Percentiles rank a stretch among this genome's conserved stretches.
These are phyloP conservation scores for Neolamprologus longior DNA, from an alignment of 2,113 vertebrate species.

Conservation along the genomic window DNA sequence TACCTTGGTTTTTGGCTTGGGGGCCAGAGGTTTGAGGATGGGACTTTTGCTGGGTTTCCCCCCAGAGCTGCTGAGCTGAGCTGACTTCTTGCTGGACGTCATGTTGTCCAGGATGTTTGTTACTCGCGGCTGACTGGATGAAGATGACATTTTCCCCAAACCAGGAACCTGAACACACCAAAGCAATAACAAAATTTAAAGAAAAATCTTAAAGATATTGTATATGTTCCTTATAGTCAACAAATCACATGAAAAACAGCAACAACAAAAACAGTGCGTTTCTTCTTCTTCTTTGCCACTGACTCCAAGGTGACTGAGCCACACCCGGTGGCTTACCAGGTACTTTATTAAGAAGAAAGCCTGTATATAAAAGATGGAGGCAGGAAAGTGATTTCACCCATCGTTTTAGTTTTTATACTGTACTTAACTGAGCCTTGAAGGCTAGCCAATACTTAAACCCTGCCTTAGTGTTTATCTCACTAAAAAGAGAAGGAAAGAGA, in stretches of 20 bases:
- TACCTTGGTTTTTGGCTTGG: constrained; percentile 85
- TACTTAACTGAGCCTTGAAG: neutral
- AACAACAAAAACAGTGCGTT: neutral
- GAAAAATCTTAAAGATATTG: neutral
- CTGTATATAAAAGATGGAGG: neutral
- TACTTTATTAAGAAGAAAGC: neutral
- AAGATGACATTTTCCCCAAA: constrained; percentile 65
- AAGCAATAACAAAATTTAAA: neutral
- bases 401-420: neutral
- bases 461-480: neutral
- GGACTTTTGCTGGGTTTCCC: constrained; percentile 68
- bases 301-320: neutral
- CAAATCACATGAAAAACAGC: neutral
- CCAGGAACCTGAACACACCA: constrained; percentile 69
- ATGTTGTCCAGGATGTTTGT: constrained; percentile 85
- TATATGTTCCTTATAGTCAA: neutral
- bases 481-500: neutral
- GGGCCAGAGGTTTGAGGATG: constrained; percentile 85
- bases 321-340: neutral
- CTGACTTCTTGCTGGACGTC: constrained; percentile 72
- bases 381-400: neutral
- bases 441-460: neutral
- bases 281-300: neutral
- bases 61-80: constrained; percentile 25
- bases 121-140: constrained; percentile 52